Percentiles rank a stretch among this genome's conserved stretches.
These are phyloP conservation scores for Drosophila acutilabella DNA, from an alignment of 2,888 invertebrate species.

Conservation along the genomic window DNA sequence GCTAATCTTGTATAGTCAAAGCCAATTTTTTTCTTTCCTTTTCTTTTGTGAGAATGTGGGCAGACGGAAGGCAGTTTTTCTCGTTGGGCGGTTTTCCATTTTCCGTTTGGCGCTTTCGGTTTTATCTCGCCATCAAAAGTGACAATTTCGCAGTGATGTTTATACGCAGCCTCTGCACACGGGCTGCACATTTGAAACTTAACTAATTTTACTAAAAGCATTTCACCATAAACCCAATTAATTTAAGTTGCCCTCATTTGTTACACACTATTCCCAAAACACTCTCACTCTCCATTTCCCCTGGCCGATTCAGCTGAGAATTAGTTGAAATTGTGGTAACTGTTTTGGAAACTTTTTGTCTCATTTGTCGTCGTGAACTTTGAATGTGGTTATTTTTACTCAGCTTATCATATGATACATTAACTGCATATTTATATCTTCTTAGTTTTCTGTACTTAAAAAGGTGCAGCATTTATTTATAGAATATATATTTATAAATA, in stretches of 20 bases:
- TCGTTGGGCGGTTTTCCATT: constrained; percentile 32
- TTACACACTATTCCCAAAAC: constrained; percentile 53
- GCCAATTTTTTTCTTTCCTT: constrained; percentile 55
- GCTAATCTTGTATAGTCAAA: constrained; percentile 73
- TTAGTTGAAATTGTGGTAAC: constrained; percentile 65
- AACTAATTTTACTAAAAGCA: constrained; percentile 79
- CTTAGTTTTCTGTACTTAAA: background rate
- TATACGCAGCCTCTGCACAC: constrained; percentile 36
- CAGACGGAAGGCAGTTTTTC: background rate
- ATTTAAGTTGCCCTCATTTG: constrained; percentile 75
- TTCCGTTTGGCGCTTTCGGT: constrained; percentile 45
- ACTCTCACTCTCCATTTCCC: background rate
- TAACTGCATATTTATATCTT: background rate
- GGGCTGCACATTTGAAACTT: constrained; percentile 60
- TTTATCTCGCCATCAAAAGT: constrained; percentile 72
- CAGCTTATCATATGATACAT: background rate
- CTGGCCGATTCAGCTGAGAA: constrained; percentile 30
- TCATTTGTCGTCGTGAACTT: constrained; percentile 9
- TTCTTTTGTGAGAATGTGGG: background rate
- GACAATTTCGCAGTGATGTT: constrained; percentile 68
- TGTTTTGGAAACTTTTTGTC: constrained; percentile 37
- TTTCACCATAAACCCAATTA: constrained; percentile 80
- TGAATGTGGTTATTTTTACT: constrained; percentile 12
- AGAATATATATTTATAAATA: too few species aligned
- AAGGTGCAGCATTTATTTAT: background rate